phyloP scores from a whole-genome alignment of 2,888 invertebrate genomes.

The Coecobrya sp. region DNA sequence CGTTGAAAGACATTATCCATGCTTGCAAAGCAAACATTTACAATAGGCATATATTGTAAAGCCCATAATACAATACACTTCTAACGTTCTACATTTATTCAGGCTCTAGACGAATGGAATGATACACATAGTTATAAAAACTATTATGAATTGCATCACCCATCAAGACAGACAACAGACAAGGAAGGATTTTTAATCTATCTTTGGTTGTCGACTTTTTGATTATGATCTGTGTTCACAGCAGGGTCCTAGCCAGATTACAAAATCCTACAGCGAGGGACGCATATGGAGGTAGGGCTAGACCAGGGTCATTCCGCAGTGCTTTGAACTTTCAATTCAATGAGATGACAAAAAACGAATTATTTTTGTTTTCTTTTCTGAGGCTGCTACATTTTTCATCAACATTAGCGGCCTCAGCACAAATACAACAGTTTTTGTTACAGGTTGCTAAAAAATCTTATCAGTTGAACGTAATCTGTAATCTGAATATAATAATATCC shows the following conservation, averaged over 20 bases:
- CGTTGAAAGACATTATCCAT: no score
- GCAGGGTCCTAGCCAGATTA: slow-evolving; percentile 58
- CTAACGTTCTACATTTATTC: no score
- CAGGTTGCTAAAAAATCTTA: neutral
- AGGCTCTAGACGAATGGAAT: no score
- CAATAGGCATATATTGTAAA: no score
- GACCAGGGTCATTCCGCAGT: slow-evolving; percentile 46
- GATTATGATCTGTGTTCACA: slow-evolving; percentile 62
- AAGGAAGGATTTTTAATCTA: slow-evolving; percentile 57
- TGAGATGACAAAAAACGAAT: slow-evolving; percentile 38
- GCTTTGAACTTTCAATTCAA: slow-evolving; percentile 44
- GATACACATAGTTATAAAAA: neutral
- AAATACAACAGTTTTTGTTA: neutral
- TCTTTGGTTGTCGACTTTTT: slow-evolving; percentile 62
- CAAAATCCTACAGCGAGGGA: slow-evolving; percentile 39
- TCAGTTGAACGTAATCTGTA: neutral
- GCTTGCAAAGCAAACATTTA: no score
- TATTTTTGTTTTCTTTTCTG: slow-evolving; percentile 38
- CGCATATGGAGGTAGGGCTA: slow-evolving; percentile 49
- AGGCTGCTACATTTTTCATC: neutral
- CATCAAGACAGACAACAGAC: slow-evolving; percentile 36
- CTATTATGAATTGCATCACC: slow-evolving; percentile 2
- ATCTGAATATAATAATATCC: neutral
- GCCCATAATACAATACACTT: no score
- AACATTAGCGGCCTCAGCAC: neutral